phyloP scores from a whole-genome alignment of 2,113 vertebrate species.

The Hyperopisus bebe region DNA sequence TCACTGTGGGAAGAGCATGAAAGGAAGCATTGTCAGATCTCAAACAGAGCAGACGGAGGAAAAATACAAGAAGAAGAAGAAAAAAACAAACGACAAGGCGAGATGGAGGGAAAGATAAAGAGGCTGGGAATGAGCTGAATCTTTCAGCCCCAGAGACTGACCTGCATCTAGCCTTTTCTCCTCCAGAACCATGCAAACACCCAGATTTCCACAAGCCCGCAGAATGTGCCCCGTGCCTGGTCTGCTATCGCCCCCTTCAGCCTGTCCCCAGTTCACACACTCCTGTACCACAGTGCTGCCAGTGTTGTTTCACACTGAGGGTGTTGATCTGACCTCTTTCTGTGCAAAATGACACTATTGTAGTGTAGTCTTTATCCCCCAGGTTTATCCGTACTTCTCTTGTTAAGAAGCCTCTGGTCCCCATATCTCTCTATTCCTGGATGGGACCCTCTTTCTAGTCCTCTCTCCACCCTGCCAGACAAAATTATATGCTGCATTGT shows the following conservation, averaged over 20 bases:
- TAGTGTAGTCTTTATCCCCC: neutral
- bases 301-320: neutral
- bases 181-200: neutral
- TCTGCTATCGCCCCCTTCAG: neutral
- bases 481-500: constrained; percentile 17
- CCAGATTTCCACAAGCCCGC: neutral
- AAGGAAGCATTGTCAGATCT: constrained; percentile 2
- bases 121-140: constrained; percentile 31
- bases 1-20: neutral
- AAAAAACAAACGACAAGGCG: constrained; percentile 4
- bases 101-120: constrained; percentile 47
- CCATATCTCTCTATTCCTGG: neutral
- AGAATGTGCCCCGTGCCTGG: neutral
- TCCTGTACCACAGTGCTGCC: neutral
- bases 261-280: neutral
- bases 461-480: constrained; percentile 21
- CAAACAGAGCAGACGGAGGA: neutral
- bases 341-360: neutral
- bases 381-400: neutral
- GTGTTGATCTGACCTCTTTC: neutral
- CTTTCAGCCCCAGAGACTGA: neutral
- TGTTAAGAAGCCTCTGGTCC: neutral
- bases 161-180: neutral
- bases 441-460: neutral
- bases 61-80: neutral